Conservation (phyloP, 2,888 invertebrate species). For the Nasonia oneida region DNA sequence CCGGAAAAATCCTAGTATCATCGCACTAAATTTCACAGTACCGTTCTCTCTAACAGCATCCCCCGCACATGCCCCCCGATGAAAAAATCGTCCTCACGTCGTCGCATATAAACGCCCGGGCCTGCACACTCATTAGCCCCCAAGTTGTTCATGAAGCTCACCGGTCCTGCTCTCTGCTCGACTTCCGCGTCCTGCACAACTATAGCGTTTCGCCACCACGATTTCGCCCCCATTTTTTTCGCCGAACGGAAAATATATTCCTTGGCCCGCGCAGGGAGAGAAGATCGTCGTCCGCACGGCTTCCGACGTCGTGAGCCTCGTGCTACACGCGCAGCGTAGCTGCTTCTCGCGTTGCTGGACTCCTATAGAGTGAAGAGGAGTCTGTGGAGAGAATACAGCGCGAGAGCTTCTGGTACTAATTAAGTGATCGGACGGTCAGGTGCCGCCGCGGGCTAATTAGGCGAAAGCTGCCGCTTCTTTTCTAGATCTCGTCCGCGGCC, state of each 20-base stretch:
- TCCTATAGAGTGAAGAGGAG: not conserved
- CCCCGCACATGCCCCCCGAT: not conserved
- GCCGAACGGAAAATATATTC: constrained; percentile 46
- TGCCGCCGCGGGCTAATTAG: constrained; percentile 58
- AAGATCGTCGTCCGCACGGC: not conserved
- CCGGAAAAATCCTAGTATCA: not conserved
- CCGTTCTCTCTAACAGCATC: not conserved
- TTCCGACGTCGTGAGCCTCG: constrained; percentile 60
- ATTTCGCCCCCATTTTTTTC: constrained; percentile 18
- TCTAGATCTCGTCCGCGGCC: not conserved
- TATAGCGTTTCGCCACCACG: constrained; percentile 22
- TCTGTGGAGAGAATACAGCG: not conserved
- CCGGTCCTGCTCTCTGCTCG: not conserved
- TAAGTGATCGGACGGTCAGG: constrained; percentile 59
- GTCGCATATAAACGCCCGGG: not conserved
- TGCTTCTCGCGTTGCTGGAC: not conserved
- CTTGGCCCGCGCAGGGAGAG: constrained; percentile 7
- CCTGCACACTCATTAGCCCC: constrained; percentile 40
- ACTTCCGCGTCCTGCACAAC: constrained; percentile 34
- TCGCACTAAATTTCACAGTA: not conserved
- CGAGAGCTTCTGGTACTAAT: constrained; percentile 41
- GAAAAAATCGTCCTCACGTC: constrained; percentile 1
- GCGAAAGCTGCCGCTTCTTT: constrained; percentile 45
- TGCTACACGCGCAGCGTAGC: constrained; percentile 44
- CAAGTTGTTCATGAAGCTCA: not conserved